Base-by-base conservation (phyloP, 2,113 vertebrate species). In the Syrmaticus mikado region DNA sequence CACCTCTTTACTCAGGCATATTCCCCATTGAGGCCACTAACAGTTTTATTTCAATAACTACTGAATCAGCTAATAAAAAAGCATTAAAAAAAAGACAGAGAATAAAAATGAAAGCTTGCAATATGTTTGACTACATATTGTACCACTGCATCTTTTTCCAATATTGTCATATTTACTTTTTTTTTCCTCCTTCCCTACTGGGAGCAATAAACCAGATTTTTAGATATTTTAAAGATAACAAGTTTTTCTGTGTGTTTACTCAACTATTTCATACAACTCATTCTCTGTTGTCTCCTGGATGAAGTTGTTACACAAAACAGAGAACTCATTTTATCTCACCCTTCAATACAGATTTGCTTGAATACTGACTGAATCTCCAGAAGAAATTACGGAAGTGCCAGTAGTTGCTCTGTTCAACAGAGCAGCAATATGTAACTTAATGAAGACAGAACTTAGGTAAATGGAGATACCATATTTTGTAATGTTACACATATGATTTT, bases 341-440 rank as follows among this genome's bases (percentile, higher is more conserved):
- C 46, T 58, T 85, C 13, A 85, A 62, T 41, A 62, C 4, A 55
- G 71, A 76, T 6, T 55, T 53, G 76, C 27, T 77, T 73, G 81
- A 89, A 82, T 18, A 3, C 34, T 48, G 13, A 79, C 10, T 71
- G 50, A 87, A 70, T 76, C 40, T 78, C 72, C 82, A 80, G 46
- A 22, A 93, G 82, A 94, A 52, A 67, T 85, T 83, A 64, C 8
- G 72, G 50, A 95, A 87, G 43, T 81, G 38, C 77, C 74, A 95
- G 64, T 11, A 92, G 67, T 84, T 93, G n/a, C 50, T 71, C 64
- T 71, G 57, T 72, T 95, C 88, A 87, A 16, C 27, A 20, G 60
- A 82, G 73, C 41, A 91, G 82, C 14, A 28, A 85, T 52, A 13
- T 14, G 50, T 88, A 82, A 60, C 68, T 88, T 92, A 93, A 83